Percentiles rank a stretch among this genome's conserved stretches.
These are phyloP conservation scores for Glomeris marginata DNA, from an alignment of 2,888 invertebrate genomes.

Conservation along the genomic window DNA sequence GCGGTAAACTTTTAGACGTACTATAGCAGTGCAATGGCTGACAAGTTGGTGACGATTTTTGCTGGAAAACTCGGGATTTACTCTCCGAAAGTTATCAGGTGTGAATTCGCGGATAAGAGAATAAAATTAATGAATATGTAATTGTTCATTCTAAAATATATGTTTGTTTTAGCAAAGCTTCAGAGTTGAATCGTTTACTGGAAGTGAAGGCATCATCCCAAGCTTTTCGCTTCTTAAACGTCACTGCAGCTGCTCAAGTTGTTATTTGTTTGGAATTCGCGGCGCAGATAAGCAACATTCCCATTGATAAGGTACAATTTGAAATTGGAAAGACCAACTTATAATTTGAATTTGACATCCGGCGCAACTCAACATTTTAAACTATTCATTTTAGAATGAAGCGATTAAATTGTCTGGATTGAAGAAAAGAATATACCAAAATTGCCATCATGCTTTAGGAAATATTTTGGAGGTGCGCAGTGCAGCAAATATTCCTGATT, in stretches of 20 bases:
- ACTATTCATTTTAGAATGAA: conserved; percentile 3
- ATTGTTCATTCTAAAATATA: too few species aligned
- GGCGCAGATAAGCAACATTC: background rate
- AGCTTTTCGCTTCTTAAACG: background rate
- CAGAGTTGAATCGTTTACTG: conserved; percentile 4
- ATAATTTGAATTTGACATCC: background rate
- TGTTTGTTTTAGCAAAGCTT: conserved; percentile 8
- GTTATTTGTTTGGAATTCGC: conserved; percentile 11
- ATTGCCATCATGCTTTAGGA: conserved; percentile 5
- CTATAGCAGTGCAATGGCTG: background rate
- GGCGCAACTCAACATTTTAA: background rate
- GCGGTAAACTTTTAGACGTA: conserved; percentile 1
- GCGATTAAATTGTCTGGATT: conserved; percentile 10
- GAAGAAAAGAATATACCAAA: conserved; percentile 9
- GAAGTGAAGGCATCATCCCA: conserved; percentile 3
- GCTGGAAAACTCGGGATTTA: conserved; percentile 2
- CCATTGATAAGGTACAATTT: conserved; percentile 5
- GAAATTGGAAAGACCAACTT: background rate
- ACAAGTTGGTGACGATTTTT: conserved; percentile 1
- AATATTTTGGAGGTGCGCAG: conserved; percentile 5
- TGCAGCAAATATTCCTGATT: conserved; percentile 3
- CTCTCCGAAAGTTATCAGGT: background rate
- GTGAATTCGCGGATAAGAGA: background rate
- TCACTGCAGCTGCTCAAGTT: conserved; percentile 3
- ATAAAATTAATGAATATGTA: background rate